phyloP scores from a whole-genome alignment of 2,797 vertebrate genomes.

The Bradypus variegatus region DNA sequence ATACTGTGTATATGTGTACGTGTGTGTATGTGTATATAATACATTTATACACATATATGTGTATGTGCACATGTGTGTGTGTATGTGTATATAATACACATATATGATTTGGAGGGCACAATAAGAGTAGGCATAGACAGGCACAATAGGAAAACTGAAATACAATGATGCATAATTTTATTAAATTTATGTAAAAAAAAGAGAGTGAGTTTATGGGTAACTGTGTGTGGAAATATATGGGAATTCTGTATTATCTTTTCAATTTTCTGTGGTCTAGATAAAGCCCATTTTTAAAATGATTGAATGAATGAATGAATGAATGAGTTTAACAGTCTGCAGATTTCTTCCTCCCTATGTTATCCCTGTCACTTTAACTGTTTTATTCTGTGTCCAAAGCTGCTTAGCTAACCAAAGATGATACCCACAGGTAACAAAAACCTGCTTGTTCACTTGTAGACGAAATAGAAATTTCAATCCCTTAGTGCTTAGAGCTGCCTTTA shows the following conservation, averaged over 20 bases:
- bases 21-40: not conserved
- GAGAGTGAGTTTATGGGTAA: not conserved
- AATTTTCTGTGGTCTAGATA: slow-evolving; percentile 12
- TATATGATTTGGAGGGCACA: not conserved
- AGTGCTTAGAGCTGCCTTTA: slow-evolving; percentile 63
- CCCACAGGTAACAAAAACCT: slow-evolving; percentile 59
- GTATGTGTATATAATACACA: not conserved
- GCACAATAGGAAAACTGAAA: not conserved
- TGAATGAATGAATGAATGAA: not conserved
- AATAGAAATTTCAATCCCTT: slow-evolving; percentile 55
- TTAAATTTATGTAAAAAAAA: not conserved
- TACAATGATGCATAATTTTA: not conserved
- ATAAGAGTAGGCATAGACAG: no score
- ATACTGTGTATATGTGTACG: not conserved
- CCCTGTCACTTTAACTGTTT: slow-evolving; percentile 23
- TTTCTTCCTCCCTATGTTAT: slow-evolving; percentile 31
- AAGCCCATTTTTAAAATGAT: not conserved
- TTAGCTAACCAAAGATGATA: slow-evolving; percentile 53
- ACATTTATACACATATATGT: not conserved
- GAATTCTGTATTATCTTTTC: not conserved
- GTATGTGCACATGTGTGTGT: not conserved
- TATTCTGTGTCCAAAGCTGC: slow-evolving; percentile 48
- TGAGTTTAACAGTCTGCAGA: not conserved
- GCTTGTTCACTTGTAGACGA: slow-evolving; percentile 54
- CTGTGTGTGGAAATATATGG: not conserved